Evolutionary conservation across 2,888 invertebrate species (phyloP).

Genomic region (Lucinisca nassula): DNA sequence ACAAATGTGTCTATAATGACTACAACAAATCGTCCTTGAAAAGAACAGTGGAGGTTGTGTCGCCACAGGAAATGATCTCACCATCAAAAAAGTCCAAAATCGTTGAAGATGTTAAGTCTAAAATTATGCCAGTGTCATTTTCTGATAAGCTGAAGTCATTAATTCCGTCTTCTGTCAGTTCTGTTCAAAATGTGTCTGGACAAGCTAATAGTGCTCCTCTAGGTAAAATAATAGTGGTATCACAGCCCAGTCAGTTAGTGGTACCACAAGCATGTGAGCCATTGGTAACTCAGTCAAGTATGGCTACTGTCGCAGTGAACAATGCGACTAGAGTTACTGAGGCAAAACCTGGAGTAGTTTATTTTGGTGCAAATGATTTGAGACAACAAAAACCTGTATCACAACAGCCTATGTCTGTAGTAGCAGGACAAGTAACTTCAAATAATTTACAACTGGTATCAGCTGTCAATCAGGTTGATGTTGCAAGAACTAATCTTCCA

Average conservation of each 20-base stretch:
- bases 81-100: conserved; percentile 61
- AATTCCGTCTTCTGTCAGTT: background rate
- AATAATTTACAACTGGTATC: background rate
- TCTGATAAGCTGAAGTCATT: background rate
- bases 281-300: background rate
- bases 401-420: background rate
- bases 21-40: conserved; percentile 65
- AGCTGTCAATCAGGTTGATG: background rate
- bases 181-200: background rate
- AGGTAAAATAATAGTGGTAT: background rate
- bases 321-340: background rate
- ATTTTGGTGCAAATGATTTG: background rate
- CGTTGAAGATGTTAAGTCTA: background rate
- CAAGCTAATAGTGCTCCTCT: background rate
- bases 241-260: background rate
- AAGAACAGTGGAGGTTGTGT: conserved; percentile 73
- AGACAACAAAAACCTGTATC: too few species aligned
- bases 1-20: conserved; percentile 45
- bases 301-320: background rate
- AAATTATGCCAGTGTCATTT: background rate
- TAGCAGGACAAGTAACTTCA: background rate
- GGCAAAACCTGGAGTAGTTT: background rate
- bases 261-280: background rate
- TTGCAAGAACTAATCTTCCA: background rate
- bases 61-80: conserved; percentile 71